Base-by-base conservation (phyloP, 1,140 invertebrate species). In the Dolichoris vasculosae region DNA sequence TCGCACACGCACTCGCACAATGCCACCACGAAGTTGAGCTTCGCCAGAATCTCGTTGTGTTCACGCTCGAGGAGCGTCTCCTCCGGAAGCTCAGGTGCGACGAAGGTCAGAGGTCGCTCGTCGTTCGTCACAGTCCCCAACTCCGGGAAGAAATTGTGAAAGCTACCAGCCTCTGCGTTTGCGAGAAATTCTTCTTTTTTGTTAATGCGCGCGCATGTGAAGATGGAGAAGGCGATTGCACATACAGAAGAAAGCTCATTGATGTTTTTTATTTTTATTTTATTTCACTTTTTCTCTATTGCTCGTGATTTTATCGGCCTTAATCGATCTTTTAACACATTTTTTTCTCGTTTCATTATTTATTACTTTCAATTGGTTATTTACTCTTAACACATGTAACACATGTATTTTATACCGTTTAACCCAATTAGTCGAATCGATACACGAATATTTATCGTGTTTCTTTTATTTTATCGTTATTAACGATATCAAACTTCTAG, bases 21-120 rank as follows among this genome's bases (percentile, higher is more conserved):
- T 26, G 98, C 97, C 59, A 98, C 93, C 26, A 99, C 97, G 93
- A 99, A 99, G 90, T 98, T 98, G 63, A 99, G 94, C 92, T 99
- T 99, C 1, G 97, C 97, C 87, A 99, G 93, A 9, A 97, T 98
- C 91, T 99, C 97, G 93, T 98, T 98, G 93, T 99, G 98, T 90
- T 98, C 97, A 84, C 96, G 95, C 95, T 98, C 98, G 87, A 99
- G 95, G 32, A 99, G 94, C 35, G 98, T 99, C 94, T 99, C 98
- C 93, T 99, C 98, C 59, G 97, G 97, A 82, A 99, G 93, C 91
- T 99, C 98, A 11, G 98, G 98, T 43, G 97, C 95, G 40, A 97
- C 95, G 93, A 98, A 99, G 86, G 96, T 96, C 86, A 97, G 95
- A 83, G 96, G 96, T 84, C 95, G 94, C 86, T 94, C 93, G 82